Conservation (phyloP, 2,888 invertebrate species). For the Cantharis rustica region DNA sequence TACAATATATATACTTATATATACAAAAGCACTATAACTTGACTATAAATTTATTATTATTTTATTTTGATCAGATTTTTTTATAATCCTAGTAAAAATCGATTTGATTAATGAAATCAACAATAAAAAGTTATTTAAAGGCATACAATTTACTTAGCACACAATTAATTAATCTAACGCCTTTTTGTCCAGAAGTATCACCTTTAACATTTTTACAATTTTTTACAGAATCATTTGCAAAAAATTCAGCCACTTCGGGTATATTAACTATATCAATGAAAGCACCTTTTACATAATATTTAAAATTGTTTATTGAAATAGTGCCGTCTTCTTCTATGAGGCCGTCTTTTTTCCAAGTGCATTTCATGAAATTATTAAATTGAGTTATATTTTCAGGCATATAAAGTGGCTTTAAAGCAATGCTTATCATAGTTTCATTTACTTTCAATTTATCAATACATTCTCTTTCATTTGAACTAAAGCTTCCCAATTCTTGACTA, state of each 20-base stretch:
- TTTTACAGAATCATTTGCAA: slow-evolving; percentile 11
- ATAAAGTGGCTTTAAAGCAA: slow-evolving; percentile 10
- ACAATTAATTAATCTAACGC: slow-evolving; percentile 15
- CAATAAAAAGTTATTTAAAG: not conserved
- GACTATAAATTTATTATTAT: no score
- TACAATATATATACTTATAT: no score
- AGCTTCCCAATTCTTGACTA: slow-evolving; percentile 9
- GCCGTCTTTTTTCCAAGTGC: slow-evolving; percentile 20
- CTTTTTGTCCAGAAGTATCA: slow-evolving; percentile 10
- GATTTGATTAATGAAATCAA: no score
- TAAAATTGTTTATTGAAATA: not conserved
- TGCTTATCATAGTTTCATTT: slow-evolving; percentile 4
- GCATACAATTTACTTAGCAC: slow-evolving; percentile 8
- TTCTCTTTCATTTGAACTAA: slow-evolving; percentile 7
- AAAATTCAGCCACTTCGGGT: slow-evolving; percentile 4
- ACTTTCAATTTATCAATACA: slow-evolving; percentile 2
- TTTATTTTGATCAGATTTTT: no score
- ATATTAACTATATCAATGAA: slow-evolving; percentile 10
- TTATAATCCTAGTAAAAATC: no score
- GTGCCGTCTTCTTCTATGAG: slow-evolving; percentile 8
- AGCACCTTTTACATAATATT: slow-evolving; percentile 7
- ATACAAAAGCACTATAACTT: no score
- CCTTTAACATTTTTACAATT: slow-evolving; percentile 8
- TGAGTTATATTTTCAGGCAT: slow-evolving; percentile 16
- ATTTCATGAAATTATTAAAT: slow-evolving; percentile 19